A percentile compares a stretch with the other conserved stretches of the same genome.
Evolutionary conservation across 2,797 vertebrate species (phyloP).

Genomic region (Chanos chanos): DNA sequence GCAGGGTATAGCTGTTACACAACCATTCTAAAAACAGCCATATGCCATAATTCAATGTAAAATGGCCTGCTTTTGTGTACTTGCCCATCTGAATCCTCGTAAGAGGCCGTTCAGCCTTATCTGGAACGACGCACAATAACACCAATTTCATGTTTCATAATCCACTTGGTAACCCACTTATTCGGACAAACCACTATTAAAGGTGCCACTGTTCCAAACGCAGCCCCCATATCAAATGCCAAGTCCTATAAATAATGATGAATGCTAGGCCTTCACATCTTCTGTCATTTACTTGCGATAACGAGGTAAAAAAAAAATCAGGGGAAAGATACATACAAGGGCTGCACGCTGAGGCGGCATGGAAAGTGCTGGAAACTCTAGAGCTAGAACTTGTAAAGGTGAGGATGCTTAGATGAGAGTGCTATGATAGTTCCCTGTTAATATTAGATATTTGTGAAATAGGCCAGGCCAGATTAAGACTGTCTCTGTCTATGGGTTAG

Average conservation of each 20-base stretch:
- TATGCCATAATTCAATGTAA: constrained; percentile 22
- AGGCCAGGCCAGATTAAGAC: neutral
- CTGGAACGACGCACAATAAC: constrained; percentile 47
- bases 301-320: constrained; percentile 15
- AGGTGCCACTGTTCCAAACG: neutral
- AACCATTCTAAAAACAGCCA: constrained; percentile 27
- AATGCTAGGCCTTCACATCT: no score
- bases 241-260: no score
- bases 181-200: constrained; percentile 10
- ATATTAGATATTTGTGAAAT: constrained; percentile 1
- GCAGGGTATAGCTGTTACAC: constrained; percentile 12
- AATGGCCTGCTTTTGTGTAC: constrained; percentile 22
- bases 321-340: neutral
- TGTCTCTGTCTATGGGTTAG: no score
- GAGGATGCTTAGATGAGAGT: neutral
- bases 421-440: neutral
- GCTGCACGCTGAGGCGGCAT: neutral
- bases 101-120: constrained; percentile 48
- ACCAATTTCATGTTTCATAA: constrained; percentile 62
- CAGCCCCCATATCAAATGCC: constrained; percentile 18
- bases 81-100: constrained; percentile 31
- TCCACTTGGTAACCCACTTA: constrained; percentile 54
- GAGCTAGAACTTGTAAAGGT: neutral
- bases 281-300: no score
- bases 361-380: constrained; percentile 3